A percentile compares a stretch with the other conserved stretches of the same genome.
These are phyloP conservation scores for Crotophaga sulcirostris DNA, from an alignment of 2,113 vertebrate species.

Conservation along the genomic window DNA sequence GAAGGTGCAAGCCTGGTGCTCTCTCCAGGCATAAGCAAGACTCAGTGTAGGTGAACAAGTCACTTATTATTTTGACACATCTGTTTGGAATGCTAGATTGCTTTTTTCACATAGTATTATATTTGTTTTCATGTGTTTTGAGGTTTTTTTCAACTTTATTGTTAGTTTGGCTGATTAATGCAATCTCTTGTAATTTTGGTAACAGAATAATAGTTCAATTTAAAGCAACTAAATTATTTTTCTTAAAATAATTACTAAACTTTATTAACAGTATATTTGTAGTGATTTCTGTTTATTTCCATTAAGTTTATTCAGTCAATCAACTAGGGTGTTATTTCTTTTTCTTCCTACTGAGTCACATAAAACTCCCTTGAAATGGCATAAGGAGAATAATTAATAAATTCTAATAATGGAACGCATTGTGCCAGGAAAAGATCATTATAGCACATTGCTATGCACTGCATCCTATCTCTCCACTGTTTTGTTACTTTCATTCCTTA, in stretches of 20 bases:
- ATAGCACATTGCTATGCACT: background rate
- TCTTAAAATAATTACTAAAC: background rate
- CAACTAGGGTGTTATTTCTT: background rate
- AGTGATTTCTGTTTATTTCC: background rate
- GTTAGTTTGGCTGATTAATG: background rate
- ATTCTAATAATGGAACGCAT: background rate
- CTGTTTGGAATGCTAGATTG: background rate
- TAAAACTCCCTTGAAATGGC: background rate
- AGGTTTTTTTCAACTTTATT: background rate
- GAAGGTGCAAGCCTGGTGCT: background rate
- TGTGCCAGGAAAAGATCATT: slow-evolving; percentile 8
- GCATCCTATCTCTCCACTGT: background rate
- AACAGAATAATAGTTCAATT: background rate
- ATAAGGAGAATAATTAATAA: slow-evolving; percentile 29
- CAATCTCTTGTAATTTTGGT: background rate
- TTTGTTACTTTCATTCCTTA: slow-evolving; percentile 70
- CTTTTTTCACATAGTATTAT: background rate
- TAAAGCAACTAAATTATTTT: background rate
- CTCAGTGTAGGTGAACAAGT: background rate
- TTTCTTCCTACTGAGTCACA: background rate
- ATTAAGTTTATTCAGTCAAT: background rate
- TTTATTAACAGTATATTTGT: background rate
- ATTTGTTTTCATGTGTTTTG: background rate
- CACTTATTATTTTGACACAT: background rate
- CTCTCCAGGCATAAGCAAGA: background rate